These are phyloP conservation scores for Crocuta crocuta DNA, from an alignment of 2,113 vertebrate genomes.

Conservation along the genomic window DNA sequence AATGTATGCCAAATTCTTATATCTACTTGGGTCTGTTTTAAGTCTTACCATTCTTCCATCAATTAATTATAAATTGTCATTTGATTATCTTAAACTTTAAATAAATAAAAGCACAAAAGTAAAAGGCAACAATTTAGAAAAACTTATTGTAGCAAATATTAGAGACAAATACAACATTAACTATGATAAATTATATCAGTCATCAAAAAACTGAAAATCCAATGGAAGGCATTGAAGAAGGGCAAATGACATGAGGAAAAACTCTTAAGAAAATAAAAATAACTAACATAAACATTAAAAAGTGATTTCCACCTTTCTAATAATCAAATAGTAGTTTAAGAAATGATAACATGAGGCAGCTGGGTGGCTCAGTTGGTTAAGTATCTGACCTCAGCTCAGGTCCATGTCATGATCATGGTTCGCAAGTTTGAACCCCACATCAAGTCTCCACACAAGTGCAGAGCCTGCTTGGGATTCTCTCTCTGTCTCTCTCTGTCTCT, in stretches of 20 bases:
- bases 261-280: not conserved
- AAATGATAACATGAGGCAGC: not conserved
- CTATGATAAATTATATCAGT: not conserved
- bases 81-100: not conserved
- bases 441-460: no score
- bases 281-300: not conserved
- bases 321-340: slow-evolving; percentile 1
- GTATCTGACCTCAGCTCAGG: no score
- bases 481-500: no score
- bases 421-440: no score
- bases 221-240: not conserved
- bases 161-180: not conserved
- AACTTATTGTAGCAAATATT: not conserved
- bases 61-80: slow-evolving; percentile 40
- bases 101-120: slow-evolving; percentile 13
- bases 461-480: no score
- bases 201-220: not conserved
- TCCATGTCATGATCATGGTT: no score
- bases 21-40: not conserved
- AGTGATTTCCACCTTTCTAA: not conserved
- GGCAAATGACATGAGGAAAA: not conserved
- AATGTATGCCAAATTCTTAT: not conserved
- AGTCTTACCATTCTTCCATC: not conserved
- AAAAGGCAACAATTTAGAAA: slow-evolving; percentile 37
- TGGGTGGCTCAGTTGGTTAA: no score